Percentiles rank a stretch among this genome's conserved stretches.
phyloP scores from a whole-genome alignment of 2,113 vertebrate genomes.

The Psittacula cyanocephala region DNA sequence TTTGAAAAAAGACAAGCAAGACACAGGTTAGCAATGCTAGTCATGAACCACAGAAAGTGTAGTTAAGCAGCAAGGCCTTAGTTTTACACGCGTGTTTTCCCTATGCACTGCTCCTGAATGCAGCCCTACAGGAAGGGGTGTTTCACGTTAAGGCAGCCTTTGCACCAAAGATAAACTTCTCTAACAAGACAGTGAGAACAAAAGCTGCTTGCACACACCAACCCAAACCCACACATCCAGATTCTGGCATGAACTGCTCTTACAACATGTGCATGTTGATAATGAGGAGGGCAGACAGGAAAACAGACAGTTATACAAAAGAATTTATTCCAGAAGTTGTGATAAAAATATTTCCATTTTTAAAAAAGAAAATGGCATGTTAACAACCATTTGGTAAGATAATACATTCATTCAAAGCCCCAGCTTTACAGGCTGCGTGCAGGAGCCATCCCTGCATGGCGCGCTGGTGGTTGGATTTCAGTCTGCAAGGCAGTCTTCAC shows the following conservation, averaged over 20 bases:
- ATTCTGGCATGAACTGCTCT: background rate
- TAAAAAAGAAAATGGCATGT: background rate
- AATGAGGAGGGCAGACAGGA: background rate
- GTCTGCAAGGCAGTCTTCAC: background rate
- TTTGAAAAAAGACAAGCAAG: background rate
- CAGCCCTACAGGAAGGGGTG: background rate
- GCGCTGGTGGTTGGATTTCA: background rate
- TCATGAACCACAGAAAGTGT: background rate
- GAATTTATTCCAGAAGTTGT: conserved; percentile 42
- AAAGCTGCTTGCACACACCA: background rate
- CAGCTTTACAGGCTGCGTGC: background rate
- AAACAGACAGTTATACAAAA: background rate
- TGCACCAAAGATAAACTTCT: background rate
- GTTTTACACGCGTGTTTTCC: background rate
- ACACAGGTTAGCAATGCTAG: background rate
- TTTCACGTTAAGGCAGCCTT: conserved; percentile 27
- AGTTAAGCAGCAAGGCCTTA: background rate
- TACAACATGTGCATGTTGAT: background rate
- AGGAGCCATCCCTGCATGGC: background rate
- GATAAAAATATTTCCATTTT: background rate
- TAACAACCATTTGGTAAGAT: background rate
- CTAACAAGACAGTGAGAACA: background rate
- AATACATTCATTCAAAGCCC: conserved; percentile 26
- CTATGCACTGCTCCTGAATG: background rate
- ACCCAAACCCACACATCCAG: background rate